Conservation (phyloP, 2,888 invertebrate species). For the Drosophila mayaguana region DNA sequence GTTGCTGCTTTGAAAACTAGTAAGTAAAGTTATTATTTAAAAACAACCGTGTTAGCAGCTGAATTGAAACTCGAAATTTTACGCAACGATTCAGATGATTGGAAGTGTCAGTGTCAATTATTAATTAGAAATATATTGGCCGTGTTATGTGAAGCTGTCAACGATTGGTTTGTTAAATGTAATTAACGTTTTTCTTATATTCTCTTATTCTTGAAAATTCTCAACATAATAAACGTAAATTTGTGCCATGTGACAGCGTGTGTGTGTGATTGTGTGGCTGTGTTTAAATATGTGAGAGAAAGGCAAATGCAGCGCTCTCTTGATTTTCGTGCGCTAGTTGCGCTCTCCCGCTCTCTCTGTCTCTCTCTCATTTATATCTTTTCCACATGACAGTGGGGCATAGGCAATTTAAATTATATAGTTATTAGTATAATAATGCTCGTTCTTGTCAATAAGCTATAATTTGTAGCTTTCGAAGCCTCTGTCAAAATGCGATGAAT, state of each 20-base stretch:
- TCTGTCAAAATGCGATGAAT: background rate
- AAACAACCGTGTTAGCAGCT: conserved; percentile 39
- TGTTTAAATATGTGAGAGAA: conserved; percentile 12
- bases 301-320: conserved; percentile 40
- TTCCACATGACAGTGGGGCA: conserved; percentile 54
- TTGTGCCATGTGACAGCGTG: conserved; percentile 43
- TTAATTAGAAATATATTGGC: conserved; percentile 6
- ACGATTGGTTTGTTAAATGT: conserved; percentile 51
- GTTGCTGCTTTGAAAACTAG: conserved; percentile 66
- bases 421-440: conserved; percentile 20
- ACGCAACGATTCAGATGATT: conserved; percentile 31
- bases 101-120: conserved; percentile 8
- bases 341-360: conserved; percentile 6
- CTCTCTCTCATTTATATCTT: conserved; percentile 48
- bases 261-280: conserved; percentile 23
- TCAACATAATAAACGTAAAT: conserved; percentile 79
- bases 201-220: conserved; percentile 71
- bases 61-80: conserved; percentile 26
- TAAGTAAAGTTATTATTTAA: conserved; percentile 67
- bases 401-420: conserved; percentile 41
- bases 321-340: conserved; percentile 56
- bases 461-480: conserved; percentile 11
- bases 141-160: conserved; percentile 15
- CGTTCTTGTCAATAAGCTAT: background rate
- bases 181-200: conserved; percentile 60